Conservation (phyloP, 2,113 vertebrate genomes). For the Martes martes region DNA sequence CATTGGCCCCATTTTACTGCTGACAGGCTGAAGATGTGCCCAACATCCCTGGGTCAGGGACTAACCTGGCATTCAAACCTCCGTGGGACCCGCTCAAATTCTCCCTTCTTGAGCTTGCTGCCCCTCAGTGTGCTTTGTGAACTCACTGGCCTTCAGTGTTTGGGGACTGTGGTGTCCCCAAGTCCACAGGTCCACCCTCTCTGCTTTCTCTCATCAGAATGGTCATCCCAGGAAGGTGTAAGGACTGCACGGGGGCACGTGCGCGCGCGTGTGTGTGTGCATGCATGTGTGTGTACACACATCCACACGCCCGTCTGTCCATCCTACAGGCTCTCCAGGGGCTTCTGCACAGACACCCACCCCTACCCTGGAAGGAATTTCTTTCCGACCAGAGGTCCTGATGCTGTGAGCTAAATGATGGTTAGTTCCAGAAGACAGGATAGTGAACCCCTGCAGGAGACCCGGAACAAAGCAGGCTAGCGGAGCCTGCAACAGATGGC, state of each 20-base stretch:
- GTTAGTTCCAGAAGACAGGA: not conserved
- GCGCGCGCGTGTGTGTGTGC: rapidly evolving
- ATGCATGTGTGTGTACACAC: not conserved
- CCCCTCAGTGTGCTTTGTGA: not conserved
- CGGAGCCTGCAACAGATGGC: not conserved
- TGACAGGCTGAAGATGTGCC: not conserved
- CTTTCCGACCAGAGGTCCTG: not conserved
- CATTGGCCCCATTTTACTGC: not conserved
- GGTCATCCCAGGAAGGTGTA: not conserved
- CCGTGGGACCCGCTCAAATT: not conserved
- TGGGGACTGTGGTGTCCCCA: not conserved
- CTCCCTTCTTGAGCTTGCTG: not conserved
- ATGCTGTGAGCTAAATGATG: not conserved
- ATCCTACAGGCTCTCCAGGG: not conserved
- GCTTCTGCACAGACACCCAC: not conserved
- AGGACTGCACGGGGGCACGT: too few species aligned
- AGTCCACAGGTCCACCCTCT: not conserved
- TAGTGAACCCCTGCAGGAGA: not conserved
- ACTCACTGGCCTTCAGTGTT: not conserved
- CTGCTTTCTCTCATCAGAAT: not conserved
- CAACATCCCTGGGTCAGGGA: not conserved
- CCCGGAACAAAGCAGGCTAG: not conserved
- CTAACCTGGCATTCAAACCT: not conserved
- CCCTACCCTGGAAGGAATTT: not conserved
- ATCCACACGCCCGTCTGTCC: not conserved